These are phyloP conservation scores for Trematomus bernacchii DNA, from an alignment of 2,797 vertebrate genomes.

Conservation along the genomic window DNA sequence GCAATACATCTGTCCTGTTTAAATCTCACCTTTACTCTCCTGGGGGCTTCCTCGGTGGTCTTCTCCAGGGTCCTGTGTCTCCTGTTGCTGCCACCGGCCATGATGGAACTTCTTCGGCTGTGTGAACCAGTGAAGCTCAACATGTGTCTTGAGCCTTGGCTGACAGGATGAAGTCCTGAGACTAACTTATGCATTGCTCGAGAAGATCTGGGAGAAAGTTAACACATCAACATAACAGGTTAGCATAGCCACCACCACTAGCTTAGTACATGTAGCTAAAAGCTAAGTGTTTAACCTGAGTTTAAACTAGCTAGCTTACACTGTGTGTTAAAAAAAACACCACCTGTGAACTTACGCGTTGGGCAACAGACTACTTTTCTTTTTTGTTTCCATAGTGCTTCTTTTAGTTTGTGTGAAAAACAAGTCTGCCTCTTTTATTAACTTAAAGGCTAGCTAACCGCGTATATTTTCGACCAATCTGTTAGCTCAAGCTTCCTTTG, in stretches of 20 bases:
- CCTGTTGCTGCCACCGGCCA: not conserved
- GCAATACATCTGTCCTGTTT: no score
- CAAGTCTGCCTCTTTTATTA: not conserved
- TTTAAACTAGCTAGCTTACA: not conserved
- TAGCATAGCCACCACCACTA: not conserved
- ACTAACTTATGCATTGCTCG: not conserved
- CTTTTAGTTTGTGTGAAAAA: not conserved
- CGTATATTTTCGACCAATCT: no score
- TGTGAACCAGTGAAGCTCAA: slow-evolving; percentile 3
- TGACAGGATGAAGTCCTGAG: not conserved
- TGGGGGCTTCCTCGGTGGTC: not conserved
- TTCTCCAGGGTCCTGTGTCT: not conserved
- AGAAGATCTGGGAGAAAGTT: not conserved
- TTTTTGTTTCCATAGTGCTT: not conserved
- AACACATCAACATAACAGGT: not conserved
- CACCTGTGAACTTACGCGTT: slow-evolving; percentile 6
- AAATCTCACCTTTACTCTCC: not conserved
- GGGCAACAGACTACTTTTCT: not conserved
- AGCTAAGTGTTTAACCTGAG: no score
- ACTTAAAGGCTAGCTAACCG: not conserved
- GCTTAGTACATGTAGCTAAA: not conserved
- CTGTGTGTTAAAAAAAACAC: no score
- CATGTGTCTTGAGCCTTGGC: not conserved
- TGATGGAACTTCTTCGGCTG: not conserved
- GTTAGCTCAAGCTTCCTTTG: no score